Base-by-base conservation (phyloP, 2,888 invertebrate genomes). In the Ligdia adustata region DNA sequence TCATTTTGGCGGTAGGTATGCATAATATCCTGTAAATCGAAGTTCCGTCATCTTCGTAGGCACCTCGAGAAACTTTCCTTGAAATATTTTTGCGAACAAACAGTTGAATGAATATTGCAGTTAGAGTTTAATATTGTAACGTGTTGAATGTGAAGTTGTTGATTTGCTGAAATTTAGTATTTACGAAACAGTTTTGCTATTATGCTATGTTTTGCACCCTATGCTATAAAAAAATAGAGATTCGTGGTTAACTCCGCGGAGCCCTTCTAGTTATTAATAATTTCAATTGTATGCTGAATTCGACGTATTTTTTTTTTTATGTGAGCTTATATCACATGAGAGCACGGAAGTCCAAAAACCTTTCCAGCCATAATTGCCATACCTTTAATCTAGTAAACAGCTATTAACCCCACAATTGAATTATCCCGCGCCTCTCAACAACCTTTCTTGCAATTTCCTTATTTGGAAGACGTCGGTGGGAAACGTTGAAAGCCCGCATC, bases 381-480 rank as follows among this genome's bases (percentile, higher is more conserved):
- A 35, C 47, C 47, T 61, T 46, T 56, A 64, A 54, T 56, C 55
- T 57, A 60, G 56, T 66, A 62, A 69, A 66, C 60, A 64, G 61
- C 55, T 60, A 66, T 65, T 68, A 65, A 55, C 60, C 61, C 48
- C 55, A 59, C 47, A 64, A 72, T 72, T 65, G 57, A 69, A 70
- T 72, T 72, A 70, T 66, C 65, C 62, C 62, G 57, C 59, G 60
- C 60, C 60, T 57, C 56, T 43, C 50, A 58, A 48, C 52, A 33
- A 54, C 53, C 49, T 50, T 38, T 46, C 57, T 69, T 69, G 66
- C 69, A 66, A 70, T 69, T 72, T 72, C 72, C 73, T 67, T 57
- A 57, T 66, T 64, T 55, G 43, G 49, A 50, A 42, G 44, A 44
- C 43, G 34, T 52, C 49, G 29, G 43, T 31, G 39, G 29, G 44